These are phyloP conservation scores for Chymomyza fuscimana DNA, from an alignment of 2,888 invertebrate species.

Conservation along the genomic window DNA sequence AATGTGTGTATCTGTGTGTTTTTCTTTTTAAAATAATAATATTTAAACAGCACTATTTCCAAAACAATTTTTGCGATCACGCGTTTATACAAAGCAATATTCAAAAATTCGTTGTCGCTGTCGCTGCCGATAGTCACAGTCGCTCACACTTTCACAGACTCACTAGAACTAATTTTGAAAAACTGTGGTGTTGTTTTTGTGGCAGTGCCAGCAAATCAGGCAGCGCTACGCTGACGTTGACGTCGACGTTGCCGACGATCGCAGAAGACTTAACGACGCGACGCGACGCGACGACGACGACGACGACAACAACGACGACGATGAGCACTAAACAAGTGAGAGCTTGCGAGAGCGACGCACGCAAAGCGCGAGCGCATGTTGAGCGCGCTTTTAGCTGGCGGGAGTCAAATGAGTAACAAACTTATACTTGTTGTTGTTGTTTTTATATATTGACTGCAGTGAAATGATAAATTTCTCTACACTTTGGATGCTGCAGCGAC, in stretches of 20 bases:
- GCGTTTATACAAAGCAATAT: constrained; percentile 44
- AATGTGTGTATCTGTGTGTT: not conserved
- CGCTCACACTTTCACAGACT: constrained; percentile 78
- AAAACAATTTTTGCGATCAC: constrained; percentile 28
- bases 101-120: constrained; percentile 25
- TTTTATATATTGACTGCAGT: constrained; percentile 40
- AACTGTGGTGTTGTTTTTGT: constrained; percentile 75
- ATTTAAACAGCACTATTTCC: not conserved
- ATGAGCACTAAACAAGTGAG: constrained; percentile 33
- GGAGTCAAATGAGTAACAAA: constrained; percentile 50
- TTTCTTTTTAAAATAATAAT: not conserved
- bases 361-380: constrained; percentile 44
- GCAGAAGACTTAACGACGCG: constrained; percentile 10
- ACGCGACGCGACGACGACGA: not conserved
- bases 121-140: constrained; percentile 55
- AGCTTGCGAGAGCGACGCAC: constrained; percentile 34
- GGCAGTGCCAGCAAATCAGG: constrained; percentile 36
- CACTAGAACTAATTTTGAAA: constrained; percentile 78
- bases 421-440: constrained; percentile 14
- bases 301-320: constrained; percentile 7
- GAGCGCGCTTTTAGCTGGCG: constrained; percentile 49
- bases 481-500: constrained; percentile 44
- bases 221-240: constrained; percentile 17
- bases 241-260: constrained; percentile 4
- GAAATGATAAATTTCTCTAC: constrained; percentile 77